These are phyloP conservation scores for Sycophila texana DNA, from an alignment of 2,888 invertebrate genomes.

Conservation along the genomic window DNA sequence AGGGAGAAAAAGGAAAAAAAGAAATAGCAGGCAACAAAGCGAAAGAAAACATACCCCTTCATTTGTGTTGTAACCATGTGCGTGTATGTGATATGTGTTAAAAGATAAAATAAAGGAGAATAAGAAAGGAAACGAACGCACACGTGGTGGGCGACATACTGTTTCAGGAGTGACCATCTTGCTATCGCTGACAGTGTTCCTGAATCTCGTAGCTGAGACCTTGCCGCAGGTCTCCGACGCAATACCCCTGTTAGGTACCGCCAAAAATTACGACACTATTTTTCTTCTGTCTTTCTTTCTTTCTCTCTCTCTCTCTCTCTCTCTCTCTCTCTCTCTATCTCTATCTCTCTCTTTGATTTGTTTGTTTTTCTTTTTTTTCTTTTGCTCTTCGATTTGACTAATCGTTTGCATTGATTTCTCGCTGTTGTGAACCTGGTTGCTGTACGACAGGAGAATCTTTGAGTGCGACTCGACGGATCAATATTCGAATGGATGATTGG, in stretches of 20 bases:
- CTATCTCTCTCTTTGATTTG: constrained; percentile 16
- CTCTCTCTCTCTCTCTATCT: constrained; percentile 40
- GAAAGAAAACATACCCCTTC: too few relatives aligned
- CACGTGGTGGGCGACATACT: constrained; percentile 40
- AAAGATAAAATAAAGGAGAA: constrained; percentile 7
- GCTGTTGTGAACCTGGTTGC: neutral
- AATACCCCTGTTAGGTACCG: constrained; percentile 99
- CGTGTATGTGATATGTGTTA: too few relatives aligned
- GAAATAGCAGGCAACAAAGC: too few relatives aligned
- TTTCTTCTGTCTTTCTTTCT: constrained; percentile 38
- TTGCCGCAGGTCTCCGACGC: constrained; percentile 99
- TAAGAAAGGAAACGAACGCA: constrained; percentile 40
- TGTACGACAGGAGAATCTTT: neutral
- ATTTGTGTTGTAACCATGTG: too few relatives aligned
- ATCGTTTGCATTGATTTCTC: too few relatives aligned
- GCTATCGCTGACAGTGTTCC: constrained; percentile 99
- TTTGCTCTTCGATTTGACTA: neutral
- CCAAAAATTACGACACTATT: constrained; percentile 34
- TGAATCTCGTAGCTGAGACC: constrained; percentile 99
- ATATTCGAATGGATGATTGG: too few relatives aligned
- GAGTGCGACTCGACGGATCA: neutral
- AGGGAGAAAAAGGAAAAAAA: too few relatives aligned
- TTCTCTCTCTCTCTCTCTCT: constrained; percentile 44
- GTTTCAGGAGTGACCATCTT: constrained; percentile 98
- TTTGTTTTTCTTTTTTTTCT: neutral